Evolutionary conservation across 2,888 invertebrate species (phyloP), one percentile per base, ranked within the genome.

Genomic region (Nycteola revayana): DNA sequence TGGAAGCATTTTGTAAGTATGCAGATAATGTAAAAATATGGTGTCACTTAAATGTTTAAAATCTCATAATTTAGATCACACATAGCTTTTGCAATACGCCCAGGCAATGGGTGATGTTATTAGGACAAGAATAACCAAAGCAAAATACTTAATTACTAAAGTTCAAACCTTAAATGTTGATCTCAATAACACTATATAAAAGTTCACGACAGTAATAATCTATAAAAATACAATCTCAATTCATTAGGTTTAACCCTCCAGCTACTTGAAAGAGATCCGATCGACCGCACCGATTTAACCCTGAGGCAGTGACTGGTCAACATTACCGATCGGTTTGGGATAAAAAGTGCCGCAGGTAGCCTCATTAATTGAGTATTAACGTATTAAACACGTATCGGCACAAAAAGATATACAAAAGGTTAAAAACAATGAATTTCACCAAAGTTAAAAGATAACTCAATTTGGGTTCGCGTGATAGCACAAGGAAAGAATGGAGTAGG

Each of bases 401-500:
- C 75, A 84, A 84, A 84, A 83, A 77, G 73, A 61, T 65, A 60
- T 62, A 69, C 69, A 73, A 71, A 68, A 54, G 36, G 60, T 62
- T 66, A 75, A 83, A 86, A 84, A 87, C 87, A 88, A 87, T 87
- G 87, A 85, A 83, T 83, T 87, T 85, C 76, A 85, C 82, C 62
- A 77, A 83, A 84, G 69, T 83, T 86, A n/a, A n/a, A n/a, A n/a
- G 86, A 88, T 87, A 86, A 87, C 88, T 88, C 80, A 87, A 87
- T 87, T 87, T 85, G 65, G 79, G 67, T 50, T 58, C 57, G 45
- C 49, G 53, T 62, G 43, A 47, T 39, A 40, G 69, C 58, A 70
- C 59, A 70, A 10, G 1, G 39, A 28, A 5, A 14, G 14, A 14
- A 14, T 14, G 14, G 14, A 14, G 14, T 14, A 14, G 14, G 5